These are phyloP conservation scores for Crocuta crocuta DNA, from an alignment of 2,113 vertebrate species.

Conservation along the genomic window DNA sequence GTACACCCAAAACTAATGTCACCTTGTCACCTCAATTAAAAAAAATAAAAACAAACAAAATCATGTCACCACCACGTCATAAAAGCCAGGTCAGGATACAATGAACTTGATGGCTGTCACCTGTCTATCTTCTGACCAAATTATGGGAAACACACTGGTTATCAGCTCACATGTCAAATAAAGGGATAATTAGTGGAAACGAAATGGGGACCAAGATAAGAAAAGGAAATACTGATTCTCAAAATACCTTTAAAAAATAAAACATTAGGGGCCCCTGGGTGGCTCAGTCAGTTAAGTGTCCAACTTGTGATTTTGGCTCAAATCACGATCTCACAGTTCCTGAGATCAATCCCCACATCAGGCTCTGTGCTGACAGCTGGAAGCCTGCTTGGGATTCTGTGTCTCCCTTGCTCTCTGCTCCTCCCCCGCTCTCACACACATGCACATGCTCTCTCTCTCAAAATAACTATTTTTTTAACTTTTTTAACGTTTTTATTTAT, in stretches of 20 bases:
- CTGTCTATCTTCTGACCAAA: background rate
- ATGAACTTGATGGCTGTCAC: background rate
- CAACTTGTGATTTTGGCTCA: no score
- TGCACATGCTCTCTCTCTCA: no score
- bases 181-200: background rate
- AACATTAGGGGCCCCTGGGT: background rate
- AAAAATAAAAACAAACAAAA: background rate
- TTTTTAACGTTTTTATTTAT: no score
- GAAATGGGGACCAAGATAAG: background rate
- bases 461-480: no score
- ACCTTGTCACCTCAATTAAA: background rate
- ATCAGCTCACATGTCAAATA: background rate
- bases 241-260: conserved; percentile 34
- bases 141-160: background rate
- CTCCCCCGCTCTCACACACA: no score
- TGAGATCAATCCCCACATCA: no score
- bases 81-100: background rate
- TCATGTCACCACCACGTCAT: background rate
- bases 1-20: background rate
- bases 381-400: no score
- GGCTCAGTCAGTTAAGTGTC: no score
- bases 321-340: no score
- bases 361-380: no score
- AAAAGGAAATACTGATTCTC: conserved; percentile 22
- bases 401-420: no score